A percentile compares a stretch with the other conserved stretches of the same genome.
These are phyloP conservation scores for Dicrurus megarhynchus DNA, from an alignment of 2,113 vertebrate genomes.

Conservation along the genomic window DNA sequence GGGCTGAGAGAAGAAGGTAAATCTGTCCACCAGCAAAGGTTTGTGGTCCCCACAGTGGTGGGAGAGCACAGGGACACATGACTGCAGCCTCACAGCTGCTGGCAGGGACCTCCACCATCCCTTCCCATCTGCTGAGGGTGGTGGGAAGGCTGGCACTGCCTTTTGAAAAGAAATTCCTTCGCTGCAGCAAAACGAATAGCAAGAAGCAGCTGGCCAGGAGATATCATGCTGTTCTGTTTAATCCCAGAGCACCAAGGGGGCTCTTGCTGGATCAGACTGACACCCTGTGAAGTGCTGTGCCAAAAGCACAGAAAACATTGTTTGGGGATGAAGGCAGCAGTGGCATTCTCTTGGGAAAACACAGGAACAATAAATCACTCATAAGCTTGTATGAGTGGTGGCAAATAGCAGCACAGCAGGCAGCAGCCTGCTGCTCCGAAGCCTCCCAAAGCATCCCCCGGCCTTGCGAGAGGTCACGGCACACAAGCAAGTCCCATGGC, in stretches of 20 bases:
- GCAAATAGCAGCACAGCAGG: background rate
- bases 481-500: background rate
- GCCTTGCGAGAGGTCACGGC: fast-evolving
- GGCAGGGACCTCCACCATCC: background rate
- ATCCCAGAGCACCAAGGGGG: background rate
- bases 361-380: background rate
- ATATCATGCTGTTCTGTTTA: background rate
- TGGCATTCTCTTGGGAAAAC: background rate
- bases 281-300: background rate
- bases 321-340: background rate
- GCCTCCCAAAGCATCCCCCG: background rate
- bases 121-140: background rate
- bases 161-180: background rate
- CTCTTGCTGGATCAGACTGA: background rate
- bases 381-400: background rate
- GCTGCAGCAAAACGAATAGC: background rate
- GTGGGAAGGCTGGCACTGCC: background rate
- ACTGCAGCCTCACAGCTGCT: background rate
- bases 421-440: background rate
- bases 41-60: fast-evolving
- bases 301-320: background rate
- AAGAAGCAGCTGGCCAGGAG: background rate
- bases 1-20: background rate
- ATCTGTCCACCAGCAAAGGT: background rate
- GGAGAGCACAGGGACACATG: background rate